phyloP scores from a whole-genome alignment of 2,113 vertebrate species.

The Phyllostomus hastatus region DNA sequence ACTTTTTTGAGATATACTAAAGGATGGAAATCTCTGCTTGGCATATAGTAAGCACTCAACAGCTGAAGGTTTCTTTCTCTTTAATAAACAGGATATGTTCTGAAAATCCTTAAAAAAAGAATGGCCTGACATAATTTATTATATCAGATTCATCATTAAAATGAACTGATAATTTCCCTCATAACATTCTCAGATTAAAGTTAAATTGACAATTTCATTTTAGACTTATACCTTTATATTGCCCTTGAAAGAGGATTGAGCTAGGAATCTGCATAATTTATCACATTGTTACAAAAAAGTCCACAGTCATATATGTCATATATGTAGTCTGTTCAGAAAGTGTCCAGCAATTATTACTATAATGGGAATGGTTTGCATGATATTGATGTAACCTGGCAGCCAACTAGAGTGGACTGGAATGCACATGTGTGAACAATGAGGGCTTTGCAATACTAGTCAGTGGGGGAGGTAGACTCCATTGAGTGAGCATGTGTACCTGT shows the following conservation, averaged over 20 bases:
- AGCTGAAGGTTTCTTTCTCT: background rate
- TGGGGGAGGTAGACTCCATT: too few species aligned
- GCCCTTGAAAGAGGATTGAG: background rate
- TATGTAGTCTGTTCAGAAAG: too few species aligned
- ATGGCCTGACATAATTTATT: background rate
- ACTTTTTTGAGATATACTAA: background rate
- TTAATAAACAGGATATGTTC: background rate
- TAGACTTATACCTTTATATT: background rate
- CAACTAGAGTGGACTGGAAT: too few species aligned
- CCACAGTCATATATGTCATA: background rate
- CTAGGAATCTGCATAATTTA: background rate
- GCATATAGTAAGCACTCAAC: background rate
- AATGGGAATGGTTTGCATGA: too few species aligned
- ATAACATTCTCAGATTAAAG: background rate
- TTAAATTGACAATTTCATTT: slow-evolving; percentile 32
- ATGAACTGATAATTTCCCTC: background rate
- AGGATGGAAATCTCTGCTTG: background rate
- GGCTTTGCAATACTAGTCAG: too few species aligned
- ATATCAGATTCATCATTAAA: background rate
- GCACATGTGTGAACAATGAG: too few species aligned
- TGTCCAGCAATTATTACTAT: too few species aligned
- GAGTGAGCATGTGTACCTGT: too few species aligned
- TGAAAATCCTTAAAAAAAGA: background rate
- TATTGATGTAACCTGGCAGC: too few species aligned
- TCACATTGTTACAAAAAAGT: background rate